These are phyloP conservation scores for Terrapene triunguis DNA, from an alignment of 2,113 vertebrate species.

Conservation along the genomic window DNA sequence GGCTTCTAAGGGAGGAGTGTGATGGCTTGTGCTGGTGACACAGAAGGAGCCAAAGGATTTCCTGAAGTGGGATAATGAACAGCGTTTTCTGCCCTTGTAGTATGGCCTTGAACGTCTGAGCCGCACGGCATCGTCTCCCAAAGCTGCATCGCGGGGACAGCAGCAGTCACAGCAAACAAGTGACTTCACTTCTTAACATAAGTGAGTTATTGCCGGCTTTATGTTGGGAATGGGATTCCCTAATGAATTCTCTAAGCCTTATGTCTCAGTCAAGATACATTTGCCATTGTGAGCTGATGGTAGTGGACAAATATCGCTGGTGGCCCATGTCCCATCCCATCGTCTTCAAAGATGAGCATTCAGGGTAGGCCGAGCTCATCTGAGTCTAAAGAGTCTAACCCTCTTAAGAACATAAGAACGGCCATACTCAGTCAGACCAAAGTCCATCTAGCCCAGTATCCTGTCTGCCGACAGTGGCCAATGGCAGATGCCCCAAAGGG, in stretches of 20 bases:
- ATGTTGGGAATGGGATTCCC: background rate
- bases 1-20: rapidly evolving
- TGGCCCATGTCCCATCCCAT: background rate
- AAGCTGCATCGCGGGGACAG: background rate
- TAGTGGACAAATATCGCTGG: background rate
- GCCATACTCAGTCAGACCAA: no score
- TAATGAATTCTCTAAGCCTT: background rate
- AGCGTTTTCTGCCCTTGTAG: background rate
- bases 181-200: background rate
- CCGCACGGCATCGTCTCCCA: background rate
- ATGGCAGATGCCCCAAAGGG: no score
- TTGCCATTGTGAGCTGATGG: background rate
- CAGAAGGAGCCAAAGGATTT: background rate
- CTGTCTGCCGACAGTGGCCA: no score
- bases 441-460: no score
- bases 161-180: background rate
- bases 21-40: background rate
- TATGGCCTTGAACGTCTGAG: no score
- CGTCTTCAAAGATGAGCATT: background rate
- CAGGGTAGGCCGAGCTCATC: no score
- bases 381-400: background rate
- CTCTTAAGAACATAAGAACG: background rate
- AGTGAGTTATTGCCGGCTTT: background rate
- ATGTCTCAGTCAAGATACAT: background rate
- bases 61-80: background rate